Evolutionary conservation across 2,113 vertebrate genomes (phyloP).

Genomic region (Aptenodytes patagonicus): DNA sequence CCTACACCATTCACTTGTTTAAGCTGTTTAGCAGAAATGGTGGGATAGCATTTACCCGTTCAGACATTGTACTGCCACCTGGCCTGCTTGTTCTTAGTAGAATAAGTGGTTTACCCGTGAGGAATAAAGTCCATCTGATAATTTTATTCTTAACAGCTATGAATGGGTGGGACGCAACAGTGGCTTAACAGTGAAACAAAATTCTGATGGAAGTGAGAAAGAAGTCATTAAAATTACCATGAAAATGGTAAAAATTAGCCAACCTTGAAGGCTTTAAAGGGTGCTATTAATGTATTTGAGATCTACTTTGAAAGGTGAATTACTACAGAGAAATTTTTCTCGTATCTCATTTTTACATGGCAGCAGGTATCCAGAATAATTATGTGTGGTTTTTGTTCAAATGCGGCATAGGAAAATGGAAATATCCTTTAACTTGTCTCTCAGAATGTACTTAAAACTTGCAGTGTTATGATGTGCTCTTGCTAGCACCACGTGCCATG

Average conservation of each 20-base stretch:
- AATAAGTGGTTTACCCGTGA: not conserved
- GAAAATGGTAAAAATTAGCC: not conserved
- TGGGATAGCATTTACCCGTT: not conserved
- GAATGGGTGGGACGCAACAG: not conserved
- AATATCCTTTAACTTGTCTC: slow-evolving; percentile 59
- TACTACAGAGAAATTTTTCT: not conserved
- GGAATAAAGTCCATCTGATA: not conserved
- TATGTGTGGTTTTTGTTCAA: slow-evolving; percentile 54
- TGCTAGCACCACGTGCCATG: slow-evolving; percentile 46
- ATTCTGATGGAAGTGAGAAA: not conserved
- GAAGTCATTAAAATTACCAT: not conserved
- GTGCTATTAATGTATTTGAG: not conserved
- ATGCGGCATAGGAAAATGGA: slow-evolving; percentile 36
- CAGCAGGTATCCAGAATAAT: slow-evolving; percentile 39
- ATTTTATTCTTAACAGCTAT: slow-evolving; percentile 1
- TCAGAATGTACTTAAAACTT: slow-evolving; percentile 43
- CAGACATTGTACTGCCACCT: not conserved
- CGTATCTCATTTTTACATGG: slow-evolving; percentile 9
- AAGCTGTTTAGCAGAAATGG: not conserved
- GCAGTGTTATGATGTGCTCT: slow-evolving; percentile 15
- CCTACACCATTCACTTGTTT: not conserved
- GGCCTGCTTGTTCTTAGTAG: not conserved
- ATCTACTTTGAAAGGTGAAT: not conserved
- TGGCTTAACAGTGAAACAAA: not conserved
- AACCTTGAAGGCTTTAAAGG: not conserved